Base-by-base conservation (phyloP, 2,113 vertebrate genomes). In the Bagarius yarrelli region DNA sequence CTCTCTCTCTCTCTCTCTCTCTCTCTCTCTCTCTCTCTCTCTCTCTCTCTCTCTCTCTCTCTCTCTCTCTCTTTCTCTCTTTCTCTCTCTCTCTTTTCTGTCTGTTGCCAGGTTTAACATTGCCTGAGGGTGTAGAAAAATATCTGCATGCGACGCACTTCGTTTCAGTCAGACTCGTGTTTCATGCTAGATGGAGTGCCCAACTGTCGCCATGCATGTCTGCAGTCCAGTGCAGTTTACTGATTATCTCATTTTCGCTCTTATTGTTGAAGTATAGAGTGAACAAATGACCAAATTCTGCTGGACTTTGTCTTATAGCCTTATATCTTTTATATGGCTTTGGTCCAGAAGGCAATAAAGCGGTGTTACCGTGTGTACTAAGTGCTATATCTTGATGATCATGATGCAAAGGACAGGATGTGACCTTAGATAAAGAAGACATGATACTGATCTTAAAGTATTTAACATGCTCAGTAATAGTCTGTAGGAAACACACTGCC, bases 121-220 rank as follows among this genome's bases (percentile, higher is more conserved):
- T 69, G 55, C 64, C 71, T 34, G 8, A 73, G 59, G 25, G 76
- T 73, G 59, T 55, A 40, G 55, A 21, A 18, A 79, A 76, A 59
- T 66, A 79, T 75, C 61, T 79, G 77, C 61, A 60, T 34, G 18
- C 70, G 44, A 63, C 21, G 15, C 9, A 76, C 19, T 72, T 55
- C 80, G 77, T 80, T 66, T 69, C 36, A 55, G 2, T 72, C 56
- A 57, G 23, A 36, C 32, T 76, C 71, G 59, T 47, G 56, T 76
- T 50, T 21, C 56, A 60, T 61, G 16, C 30, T 44, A 9, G 23
- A 18, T 8, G 21, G 52, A 56, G 53, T 74, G 23, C 55, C 27
- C 73, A 61, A 60, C 34, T 30, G 8, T 61, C 13, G 4, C 27
- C 25, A 2, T 55, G 19, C 5, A 59, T 75, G 73, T 75, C 55